Percentiles rank a stretch among this genome's conserved stretches.
phyloP scores from a whole-genome alignment of 2,113 vertebrate genomes.

The Chloroceryle aenea region DNA sequence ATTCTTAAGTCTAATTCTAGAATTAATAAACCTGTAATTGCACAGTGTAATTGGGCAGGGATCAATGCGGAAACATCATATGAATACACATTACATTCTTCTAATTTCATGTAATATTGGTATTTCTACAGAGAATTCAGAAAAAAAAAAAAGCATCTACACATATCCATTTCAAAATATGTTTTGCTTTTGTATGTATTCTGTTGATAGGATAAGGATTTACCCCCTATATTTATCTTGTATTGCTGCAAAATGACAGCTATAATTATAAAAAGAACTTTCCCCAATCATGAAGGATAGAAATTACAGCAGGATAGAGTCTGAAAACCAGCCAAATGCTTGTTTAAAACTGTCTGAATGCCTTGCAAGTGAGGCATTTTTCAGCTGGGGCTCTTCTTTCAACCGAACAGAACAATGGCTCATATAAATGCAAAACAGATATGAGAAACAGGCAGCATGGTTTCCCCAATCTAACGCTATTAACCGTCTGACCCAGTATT shows the following conservation, averaged over 20 bases:
- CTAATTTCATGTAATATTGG: not conserved
- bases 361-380: slow-evolving; percentile 28
- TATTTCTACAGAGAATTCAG: not conserved
- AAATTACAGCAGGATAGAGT: slow-evolving; percentile 10
- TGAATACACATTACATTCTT: not conserved
- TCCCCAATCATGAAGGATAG: not conserved
- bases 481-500: slow-evolving; percentile 61
- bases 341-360: slow-evolving; percentile 17
- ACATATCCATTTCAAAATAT: not conserved
- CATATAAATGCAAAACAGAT: slow-evolving; percentile 73
- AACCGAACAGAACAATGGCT: slow-evolving; percentile 40
- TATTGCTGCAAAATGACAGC: slow-evolving; percentile 8
- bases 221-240: not conserved
- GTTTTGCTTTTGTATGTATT: not conserved
- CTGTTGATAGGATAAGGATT: not conserved
- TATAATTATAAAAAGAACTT: slow-evolving; percentile 5
- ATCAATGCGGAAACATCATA: not conserved
- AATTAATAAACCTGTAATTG: slow-evolving; percentile 31
- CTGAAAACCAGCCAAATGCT: slow-evolving; percentile 29
- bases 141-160: not conserved
- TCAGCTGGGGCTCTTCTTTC: slow-evolving; percentile 49
- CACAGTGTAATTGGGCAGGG: not conserved
- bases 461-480: slow-evolving; percentile 52
- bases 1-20: not conserved
- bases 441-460: slow-evolving; percentile 23